Conservation (phyloP, 2,113 vertebrate species). For the Macaca mulatta region DNA sequence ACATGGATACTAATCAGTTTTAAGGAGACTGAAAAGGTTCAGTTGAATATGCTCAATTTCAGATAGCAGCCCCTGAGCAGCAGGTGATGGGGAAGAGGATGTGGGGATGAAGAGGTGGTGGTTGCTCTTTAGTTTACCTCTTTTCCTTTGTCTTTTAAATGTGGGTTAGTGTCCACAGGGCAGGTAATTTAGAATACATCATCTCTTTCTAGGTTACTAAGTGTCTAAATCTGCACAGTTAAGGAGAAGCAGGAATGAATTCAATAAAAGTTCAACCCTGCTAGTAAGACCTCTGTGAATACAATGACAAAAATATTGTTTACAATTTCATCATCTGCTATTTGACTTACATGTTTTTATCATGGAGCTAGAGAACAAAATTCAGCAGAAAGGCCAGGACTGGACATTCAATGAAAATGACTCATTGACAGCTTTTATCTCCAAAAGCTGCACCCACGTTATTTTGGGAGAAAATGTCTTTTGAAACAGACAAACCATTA, state of each 20-base stretch:
- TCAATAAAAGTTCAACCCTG: neutral
- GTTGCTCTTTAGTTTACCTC: neutral
- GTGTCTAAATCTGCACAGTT: neutral
- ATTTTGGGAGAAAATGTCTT: neutral
- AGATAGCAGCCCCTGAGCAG: neutral
- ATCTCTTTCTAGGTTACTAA: neutral
- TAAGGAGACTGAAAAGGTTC: neutral
- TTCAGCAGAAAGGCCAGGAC: neutral
- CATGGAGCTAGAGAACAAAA: neutral
- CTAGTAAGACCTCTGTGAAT: neutral
- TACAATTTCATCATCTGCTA: neutral
- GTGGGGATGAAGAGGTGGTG: accelerated
- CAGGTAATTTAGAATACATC: neutral
- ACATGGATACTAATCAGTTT: neutral
- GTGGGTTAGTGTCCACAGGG: neutral
- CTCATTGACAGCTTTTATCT: neutral
- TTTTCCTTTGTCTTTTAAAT: neutral
- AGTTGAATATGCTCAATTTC: neutral
- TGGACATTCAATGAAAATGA: neutral
- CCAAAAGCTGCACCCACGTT: neutral
- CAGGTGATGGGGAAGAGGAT: no score
- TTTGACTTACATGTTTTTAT: neutral
- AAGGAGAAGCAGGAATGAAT: neutral
- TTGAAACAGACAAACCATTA: neutral
- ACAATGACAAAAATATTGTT: neutral